phyloP scores from a whole-genome alignment of 2,113 vertebrate genomes.

The Rhinoderma darwinii region DNA sequence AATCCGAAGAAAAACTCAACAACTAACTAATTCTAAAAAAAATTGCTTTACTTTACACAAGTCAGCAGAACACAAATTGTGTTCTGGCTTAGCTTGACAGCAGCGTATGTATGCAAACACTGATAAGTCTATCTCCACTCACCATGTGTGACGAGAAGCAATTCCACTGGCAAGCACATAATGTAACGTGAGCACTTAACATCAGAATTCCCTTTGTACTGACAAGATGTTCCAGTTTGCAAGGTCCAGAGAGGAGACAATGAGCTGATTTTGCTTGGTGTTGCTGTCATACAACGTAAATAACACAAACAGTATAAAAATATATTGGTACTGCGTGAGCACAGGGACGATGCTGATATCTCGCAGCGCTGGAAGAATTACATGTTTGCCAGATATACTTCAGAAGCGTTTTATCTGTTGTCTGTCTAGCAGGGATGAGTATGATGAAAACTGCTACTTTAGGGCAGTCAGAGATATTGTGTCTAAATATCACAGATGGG shows the following conservation, averaged over 20 bases:
- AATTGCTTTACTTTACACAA: neutral
- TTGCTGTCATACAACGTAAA: constrained; percentile 2
- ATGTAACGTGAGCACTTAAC: neutral
- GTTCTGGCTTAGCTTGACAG: neutral
- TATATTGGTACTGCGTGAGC: neutral
- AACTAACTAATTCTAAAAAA: too few species aligned
- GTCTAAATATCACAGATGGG: too few species aligned
- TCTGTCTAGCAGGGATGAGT: too few species aligned
- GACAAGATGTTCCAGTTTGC: constrained; percentile 32
- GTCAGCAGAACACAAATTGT: neutral
- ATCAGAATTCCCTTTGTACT: constrained; percentile 27
- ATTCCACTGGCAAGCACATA: constrained; percentile 11
- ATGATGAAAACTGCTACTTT: too few species aligned
- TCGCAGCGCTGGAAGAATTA: neutral
- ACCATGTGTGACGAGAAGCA: neutral
- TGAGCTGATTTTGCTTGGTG: constrained; percentile 12
- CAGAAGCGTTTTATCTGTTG: neutral
- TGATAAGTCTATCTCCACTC: constrained; percentile 2
- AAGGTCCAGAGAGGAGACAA: constrained; percentile 34
- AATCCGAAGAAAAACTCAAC: too few species aligned
- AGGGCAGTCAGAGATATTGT: too few species aligned
- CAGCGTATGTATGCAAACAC: neutral
- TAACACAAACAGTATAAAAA: neutral
- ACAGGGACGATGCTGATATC: neutral
- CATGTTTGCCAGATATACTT: constrained; percentile 23